These are phyloP conservation scores for Mamestra brassicae DNA, from an alignment of 2,888 invertebrate species.

Conservation along the genomic window DNA sequence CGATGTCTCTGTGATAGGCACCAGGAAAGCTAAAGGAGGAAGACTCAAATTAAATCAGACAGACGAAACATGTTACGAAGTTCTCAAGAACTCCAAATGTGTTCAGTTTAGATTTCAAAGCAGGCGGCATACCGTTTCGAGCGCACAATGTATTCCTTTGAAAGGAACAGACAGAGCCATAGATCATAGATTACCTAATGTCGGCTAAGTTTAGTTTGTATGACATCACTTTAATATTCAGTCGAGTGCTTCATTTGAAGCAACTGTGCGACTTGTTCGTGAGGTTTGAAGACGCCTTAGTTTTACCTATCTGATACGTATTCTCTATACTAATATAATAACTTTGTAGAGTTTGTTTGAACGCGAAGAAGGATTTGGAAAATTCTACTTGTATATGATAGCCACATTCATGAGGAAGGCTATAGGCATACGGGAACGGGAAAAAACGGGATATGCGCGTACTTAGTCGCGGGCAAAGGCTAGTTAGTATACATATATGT, in stretches of 20 bases:
- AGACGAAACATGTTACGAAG: neutral
- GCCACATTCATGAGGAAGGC: no score
- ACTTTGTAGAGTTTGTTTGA: no score
- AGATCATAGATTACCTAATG: constrained; percentile 25
- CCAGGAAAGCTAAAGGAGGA: neutral
- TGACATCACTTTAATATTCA: constrained; percentile 28
- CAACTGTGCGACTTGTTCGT: neutral
- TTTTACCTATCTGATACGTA: neutral
- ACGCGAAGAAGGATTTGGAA: no score
- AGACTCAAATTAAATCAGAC: neutral
- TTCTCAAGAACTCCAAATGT: neutral
- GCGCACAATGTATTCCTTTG: constrained; percentile 26
- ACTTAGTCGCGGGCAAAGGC: no score
- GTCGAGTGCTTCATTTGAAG: constrained; percentile 6
- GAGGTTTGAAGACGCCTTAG: neutral
- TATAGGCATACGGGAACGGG: no score
- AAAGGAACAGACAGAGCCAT: constrained; percentile 1
- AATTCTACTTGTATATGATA: no score
- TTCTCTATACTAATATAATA: no score
- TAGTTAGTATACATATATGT: no score
- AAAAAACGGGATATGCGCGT: no score
- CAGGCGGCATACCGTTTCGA: neutral
- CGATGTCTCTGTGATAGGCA: no score
- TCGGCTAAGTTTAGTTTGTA: neutral
- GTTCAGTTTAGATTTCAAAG: constrained; percentile 5